Conservation (phyloP, 2,797 vertebrate species). For the Sebastes minor region DNA sequence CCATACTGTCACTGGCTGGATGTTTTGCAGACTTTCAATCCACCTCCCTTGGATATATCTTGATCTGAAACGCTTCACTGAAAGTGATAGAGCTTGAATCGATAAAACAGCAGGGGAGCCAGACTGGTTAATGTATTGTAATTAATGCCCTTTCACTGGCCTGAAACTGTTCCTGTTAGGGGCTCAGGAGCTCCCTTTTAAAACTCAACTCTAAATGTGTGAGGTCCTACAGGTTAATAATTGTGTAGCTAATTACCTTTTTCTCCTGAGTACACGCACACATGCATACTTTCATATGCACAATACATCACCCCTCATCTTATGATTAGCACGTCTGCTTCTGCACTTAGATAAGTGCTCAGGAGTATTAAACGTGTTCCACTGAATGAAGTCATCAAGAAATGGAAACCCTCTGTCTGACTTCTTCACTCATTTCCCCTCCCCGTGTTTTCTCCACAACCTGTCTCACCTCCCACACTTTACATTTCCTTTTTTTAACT, state of each 20-base stretch:
- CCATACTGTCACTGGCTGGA: neutral
- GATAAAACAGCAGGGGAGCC: conserved; percentile 16
- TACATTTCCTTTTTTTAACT: conserved; percentile 17
- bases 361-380: conserved; percentile 40
- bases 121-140: conserved; percentile 9
- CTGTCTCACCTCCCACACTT: conserved; percentile 6
- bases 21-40: conserved; percentile 28
- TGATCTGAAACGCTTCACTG: conserved; percentile 9
- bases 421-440: conserved; percentile 19
- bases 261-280: neutral
- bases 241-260: conserved; percentile 32
- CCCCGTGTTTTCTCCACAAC: conserved; percentile 28
- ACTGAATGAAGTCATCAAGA: conserved; percentile 62
- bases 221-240: conserved; percentile 34
- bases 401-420: conserved; percentile 51
- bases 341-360: conserved; percentile 45
- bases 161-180: conserved; percentile 5
- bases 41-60: neutral
- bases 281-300: conserved; percentile 6
- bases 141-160: conserved; percentile 24
- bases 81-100: conserved; percentile 38
- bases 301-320: conserved; percentile 9
- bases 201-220: conserved; percentile 32
- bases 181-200: neutral
- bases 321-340: conserved; percentile 60